Evolutionary conservation across 2,113 vertebrate genomes (phyloP).

Genomic region (Kobus ellipsiprymnus): DNA sequence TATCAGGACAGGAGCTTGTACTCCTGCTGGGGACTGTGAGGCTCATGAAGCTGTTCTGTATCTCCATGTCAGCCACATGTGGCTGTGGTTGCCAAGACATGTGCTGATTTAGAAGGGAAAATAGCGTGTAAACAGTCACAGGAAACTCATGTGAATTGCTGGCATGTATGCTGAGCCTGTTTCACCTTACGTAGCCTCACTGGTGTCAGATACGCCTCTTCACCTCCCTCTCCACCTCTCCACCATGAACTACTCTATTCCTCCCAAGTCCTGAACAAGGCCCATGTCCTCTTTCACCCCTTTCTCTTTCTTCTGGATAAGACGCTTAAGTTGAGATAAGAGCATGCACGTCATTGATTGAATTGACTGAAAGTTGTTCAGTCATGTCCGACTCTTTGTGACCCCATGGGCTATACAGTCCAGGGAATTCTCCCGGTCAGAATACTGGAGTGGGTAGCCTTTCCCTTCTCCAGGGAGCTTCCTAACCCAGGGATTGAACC

Average conservation of each 20-base stretch:
- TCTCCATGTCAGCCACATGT: conserved; percentile 5
- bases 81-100: conserved; percentile 6
- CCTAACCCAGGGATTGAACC: not conserved
- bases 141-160: not conserved
- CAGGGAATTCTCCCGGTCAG: not conserved
- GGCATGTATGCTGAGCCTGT: not conserved
- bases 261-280: not conserved
- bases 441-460: not conserved
- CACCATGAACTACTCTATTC: not conserved
- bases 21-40: not conserved
- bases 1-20: not conserved
- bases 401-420: not conserved
- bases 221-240: no score
- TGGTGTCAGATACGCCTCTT: not conserved
- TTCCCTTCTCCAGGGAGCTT: not conserved
- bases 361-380: not conserved
- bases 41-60: conserved; percentile 39
- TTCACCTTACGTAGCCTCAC: not conserved
- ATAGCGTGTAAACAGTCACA: not conserved
- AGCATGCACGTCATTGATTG: not conserved
- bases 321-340: not conserved
- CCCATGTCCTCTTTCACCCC: not conserved
- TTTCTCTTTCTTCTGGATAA: not conserved
- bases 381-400: fast-evolving
- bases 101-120: not conserved